Evolutionary conservation across 2,888 invertebrate species (phyloP).

Genomic region (Luperina testacea): DNA sequence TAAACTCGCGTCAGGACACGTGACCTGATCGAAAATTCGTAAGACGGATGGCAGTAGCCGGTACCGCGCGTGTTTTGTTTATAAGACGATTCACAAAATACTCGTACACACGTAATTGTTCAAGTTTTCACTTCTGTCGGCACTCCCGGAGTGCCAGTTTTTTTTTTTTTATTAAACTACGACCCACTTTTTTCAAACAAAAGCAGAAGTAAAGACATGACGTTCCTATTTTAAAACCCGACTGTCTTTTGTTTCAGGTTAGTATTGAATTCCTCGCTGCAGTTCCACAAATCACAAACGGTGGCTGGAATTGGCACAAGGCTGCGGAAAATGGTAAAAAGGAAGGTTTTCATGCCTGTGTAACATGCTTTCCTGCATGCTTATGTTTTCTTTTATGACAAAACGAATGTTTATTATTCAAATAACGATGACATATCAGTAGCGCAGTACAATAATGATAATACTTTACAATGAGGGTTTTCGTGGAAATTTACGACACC

Average conservation of each 20-base stretch:
- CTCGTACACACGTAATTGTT: too few species aligned
- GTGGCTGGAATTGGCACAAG: constrained; percentile 2
- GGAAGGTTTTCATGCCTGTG: background rate
- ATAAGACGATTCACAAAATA: too few species aligned
- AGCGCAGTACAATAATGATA: background rate
- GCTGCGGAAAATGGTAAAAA: constrained; percentile 33
- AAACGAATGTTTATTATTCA: background rate
- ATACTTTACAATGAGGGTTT: background rate
- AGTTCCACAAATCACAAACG: background rate
- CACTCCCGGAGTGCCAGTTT: too few species aligned
- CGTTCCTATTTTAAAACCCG: constrained; percentile 23
- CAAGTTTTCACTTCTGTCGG: too few species aligned
- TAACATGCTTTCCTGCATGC: background rate
- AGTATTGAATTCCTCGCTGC: constrained; percentile 30
- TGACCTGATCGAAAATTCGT: too few species aligned
- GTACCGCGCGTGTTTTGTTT: too few species aligned
- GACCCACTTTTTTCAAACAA: constrained; percentile 2
- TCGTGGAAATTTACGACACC: too few species aligned
- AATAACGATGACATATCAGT: background rate
- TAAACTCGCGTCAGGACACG: too few species aligned
- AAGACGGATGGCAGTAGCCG: too few species aligned
- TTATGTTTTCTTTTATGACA: background rate
- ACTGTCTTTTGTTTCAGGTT: constrained; percentile 58
- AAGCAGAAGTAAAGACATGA: background rate
- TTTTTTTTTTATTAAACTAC: background rate